Base-by-base conservation (phyloP, 2,797 vertebrate genomes). In the Sebastes oblongus region DNA sequence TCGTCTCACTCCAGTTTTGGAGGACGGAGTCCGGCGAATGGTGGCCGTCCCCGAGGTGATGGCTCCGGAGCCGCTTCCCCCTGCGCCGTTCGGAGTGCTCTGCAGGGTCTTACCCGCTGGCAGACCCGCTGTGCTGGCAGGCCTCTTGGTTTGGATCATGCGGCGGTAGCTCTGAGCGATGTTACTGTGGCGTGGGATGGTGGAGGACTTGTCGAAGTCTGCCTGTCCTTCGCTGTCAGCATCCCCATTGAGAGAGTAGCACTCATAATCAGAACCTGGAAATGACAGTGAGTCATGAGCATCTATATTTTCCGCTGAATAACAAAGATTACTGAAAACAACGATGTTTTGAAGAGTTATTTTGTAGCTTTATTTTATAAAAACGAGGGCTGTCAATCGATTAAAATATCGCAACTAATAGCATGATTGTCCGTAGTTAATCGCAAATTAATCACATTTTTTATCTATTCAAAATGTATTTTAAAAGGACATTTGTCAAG, bases 61-160 rank as follows among this genome's bases (percentile, higher is more conserved):
- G 34, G 39, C 56, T 69, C 83, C 89, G 3, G 87, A 77, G 82
- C 13, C 84, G 82, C 20, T 95, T 83, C 0, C 96, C 82, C 0
- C 94, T 77, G 95, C 93, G 0, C 96, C 95, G 0, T 96, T 95
- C 4, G 91, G 78, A 18, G 82, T 88, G 16, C 93, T 94, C 73
- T 93, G 94, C 30, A 83, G 88, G 36, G 87, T 75, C 67, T 95
- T 92, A 64, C 97, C 96, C 0, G 94, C 94, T 7, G 97, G 97
- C 86, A 99, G 94, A 46, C 98, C 98, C 0, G 98, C 98, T 0
- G 98, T 99, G 80, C 98, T 98, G 65, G 98, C 98, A 0, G 98
- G 98, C 24, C 98, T 96, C 93, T 99, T 99, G 88, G 98, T 98
- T 90, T 99, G 98, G 92, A 99, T 97, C 97, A 99, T 98, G 81